Conservation (phyloP, 1,140 invertebrate genomes). For the Lepidurus couesii region DNA sequence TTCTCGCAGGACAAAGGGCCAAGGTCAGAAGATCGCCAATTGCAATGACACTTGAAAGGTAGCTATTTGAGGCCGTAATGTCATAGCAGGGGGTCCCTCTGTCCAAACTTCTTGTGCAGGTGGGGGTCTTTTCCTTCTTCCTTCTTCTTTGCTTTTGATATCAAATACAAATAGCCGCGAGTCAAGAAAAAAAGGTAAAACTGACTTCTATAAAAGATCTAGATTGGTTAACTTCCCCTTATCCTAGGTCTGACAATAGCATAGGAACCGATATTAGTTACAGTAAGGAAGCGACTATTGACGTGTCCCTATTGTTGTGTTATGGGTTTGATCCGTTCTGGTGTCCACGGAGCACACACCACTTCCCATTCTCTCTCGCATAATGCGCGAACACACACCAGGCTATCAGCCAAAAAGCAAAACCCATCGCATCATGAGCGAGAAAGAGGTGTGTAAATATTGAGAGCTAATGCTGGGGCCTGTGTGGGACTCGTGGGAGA, state of each 20-base stretch:
- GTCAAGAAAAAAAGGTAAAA: neutral
- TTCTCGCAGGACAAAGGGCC: too few species aligned
- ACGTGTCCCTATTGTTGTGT: neutral
- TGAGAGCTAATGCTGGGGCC: neutral
- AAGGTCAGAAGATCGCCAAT: too few species aligned
- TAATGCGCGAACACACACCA: neutral
- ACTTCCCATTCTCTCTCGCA: neutral
- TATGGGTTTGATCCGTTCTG: slow-evolving; percentile 14
- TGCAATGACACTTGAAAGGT: too few species aligned
- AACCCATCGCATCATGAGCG: neutral
- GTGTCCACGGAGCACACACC: neutral
- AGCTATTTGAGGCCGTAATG: too few species aligned
- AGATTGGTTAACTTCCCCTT: slow-evolving; percentile 1
- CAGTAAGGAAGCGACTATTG: neutral
- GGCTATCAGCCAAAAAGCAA: neutral
- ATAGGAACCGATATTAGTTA: neutral
- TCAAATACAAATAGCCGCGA: neutral
- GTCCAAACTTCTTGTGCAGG: too few species aligned
- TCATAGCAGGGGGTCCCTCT: too few species aligned
- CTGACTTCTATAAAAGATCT: neutral
- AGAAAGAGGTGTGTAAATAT: neutral
- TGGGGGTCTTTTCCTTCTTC: neutral
- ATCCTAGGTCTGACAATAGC: neutral
- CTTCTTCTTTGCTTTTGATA: neutral
- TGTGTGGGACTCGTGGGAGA: neutral